Conservation (phyloP, 2,113 vertebrate species). For the Tachycineta bicolor region DNA sequence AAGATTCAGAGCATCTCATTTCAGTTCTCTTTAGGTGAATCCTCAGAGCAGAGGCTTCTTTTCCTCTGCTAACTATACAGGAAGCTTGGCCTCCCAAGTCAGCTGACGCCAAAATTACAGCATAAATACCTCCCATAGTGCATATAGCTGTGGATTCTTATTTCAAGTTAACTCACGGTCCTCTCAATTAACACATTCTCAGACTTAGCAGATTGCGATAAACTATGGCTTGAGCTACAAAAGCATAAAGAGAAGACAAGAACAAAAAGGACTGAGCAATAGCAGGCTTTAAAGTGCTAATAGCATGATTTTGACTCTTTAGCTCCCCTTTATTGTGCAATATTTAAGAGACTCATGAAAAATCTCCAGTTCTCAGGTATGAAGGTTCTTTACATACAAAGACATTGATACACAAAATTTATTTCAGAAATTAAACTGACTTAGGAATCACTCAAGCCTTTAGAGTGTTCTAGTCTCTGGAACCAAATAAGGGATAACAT, state of each 20-base stretch:
- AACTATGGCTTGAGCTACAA: neutral
- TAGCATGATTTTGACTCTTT: neutral
- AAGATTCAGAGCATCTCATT: neutral
- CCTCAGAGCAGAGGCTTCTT: neutral
- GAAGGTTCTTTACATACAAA: neutral
- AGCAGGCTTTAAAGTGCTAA: neutral
- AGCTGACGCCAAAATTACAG: neutral
- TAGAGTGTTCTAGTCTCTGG: neutral
- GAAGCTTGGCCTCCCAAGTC: neutral
- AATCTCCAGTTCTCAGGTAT: neutral
- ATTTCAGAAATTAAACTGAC: neutral
- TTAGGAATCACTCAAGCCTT: neutral
- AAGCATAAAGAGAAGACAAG: neutral
- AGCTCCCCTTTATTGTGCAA: neutral
- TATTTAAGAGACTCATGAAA: neutral
- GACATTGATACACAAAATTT: neutral
- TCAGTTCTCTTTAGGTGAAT: neutral
- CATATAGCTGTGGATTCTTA: neutral
- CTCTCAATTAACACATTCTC: conserved; percentile 15
- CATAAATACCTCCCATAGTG: neutral
- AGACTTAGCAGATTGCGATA: neutral
- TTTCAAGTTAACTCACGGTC: neutral
- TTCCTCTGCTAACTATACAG: neutral
- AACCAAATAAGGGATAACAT: neutral
- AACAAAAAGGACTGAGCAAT: neutral